Conservation (phyloP, 64 coral and sea anemone species). For the Pocillopora damicornis region DNA sequence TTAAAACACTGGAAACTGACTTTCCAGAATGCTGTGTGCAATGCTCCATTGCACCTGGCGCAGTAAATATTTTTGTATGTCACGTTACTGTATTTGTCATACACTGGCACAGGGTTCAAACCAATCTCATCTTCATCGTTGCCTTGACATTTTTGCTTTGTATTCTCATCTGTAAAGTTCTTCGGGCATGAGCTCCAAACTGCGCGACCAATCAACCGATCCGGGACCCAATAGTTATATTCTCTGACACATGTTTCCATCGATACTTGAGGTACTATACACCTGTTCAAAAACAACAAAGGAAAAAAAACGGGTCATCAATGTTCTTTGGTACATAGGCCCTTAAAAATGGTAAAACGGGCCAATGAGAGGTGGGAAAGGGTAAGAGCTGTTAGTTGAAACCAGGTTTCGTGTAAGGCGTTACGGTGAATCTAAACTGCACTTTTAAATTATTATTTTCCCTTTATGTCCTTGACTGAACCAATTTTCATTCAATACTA, state of each 20-base stretch:
- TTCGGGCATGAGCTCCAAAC: slow-evolving; percentile 4
- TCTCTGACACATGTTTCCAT: not conserved
- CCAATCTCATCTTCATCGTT: not conserved
- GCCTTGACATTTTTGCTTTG: slow-evolving; percentile 3
- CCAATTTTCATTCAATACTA: no score
- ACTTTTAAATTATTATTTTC: no score
- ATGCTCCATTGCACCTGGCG: slow-evolving; percentile 14
- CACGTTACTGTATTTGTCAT: not conserved
- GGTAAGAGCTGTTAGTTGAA: no score
- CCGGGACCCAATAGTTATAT: not conserved
- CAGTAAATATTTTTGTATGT: slow-evolving; percentile 41
- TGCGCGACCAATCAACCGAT: not conserved
- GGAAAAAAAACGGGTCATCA: no score
- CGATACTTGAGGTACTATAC: no score
- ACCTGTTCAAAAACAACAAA: no score
- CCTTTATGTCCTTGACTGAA: no score
- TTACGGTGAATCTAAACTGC: no score
- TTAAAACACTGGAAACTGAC: not conserved
- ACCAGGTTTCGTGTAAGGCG: no score
- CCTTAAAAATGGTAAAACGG: no score
- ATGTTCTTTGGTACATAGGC: no score
- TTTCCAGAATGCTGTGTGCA: slow-evolving; percentile 10
- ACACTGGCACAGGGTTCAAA: slow-evolving; percentile 12
- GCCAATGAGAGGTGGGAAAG: no score
- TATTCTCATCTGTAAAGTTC: not conserved